Evolutionary conservation across 1,140 invertebrate species (phyloP).

Genomic region (Orius insidiosus): DNA sequence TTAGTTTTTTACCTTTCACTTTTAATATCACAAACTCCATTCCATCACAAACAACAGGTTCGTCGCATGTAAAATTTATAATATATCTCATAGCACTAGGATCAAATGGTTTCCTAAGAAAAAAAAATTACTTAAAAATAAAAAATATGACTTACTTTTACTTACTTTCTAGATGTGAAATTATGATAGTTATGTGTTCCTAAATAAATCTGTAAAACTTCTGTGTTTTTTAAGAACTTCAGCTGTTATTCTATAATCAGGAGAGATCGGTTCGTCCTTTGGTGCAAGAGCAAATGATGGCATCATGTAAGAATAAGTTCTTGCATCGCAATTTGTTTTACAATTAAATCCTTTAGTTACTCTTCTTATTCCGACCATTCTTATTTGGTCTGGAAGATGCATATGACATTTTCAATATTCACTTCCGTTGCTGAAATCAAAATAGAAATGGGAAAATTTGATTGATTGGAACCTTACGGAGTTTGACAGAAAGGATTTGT

Average conservation of each 20-base stretch:
- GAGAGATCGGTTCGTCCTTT: conserved; percentile 27
- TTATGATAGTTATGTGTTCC: conserved; percentile 96
- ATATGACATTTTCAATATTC: conserved; percentile 51
- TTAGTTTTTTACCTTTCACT: conserved; percentile 59
- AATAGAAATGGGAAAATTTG: too few relatives aligned
- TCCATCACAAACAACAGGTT: conserved; percentile 60
- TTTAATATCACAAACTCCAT: conserved; percentile 75
- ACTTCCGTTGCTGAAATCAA: conserved; percentile 38
- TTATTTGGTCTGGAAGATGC: conserved; percentile 68
- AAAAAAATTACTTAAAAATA: conserved; percentile 14
- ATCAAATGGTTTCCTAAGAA: conserved; percentile 53
- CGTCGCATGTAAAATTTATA: conserved; percentile 50
- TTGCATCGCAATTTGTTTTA: conserved; percentile 72
- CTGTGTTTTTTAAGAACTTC: conserved; percentile 44
- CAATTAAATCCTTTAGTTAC: conserved; percentile 88
- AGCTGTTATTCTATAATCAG: conserved; percentile 45
- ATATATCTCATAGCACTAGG: conserved; percentile 75
- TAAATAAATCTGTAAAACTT: conserved; percentile 52
- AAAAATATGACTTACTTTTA: too few relatives aligned
- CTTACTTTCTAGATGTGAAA: conserved; percentile 86
- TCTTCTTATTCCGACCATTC: conserved; percentile 61
- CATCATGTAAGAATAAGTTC: conserved; percentile 86
- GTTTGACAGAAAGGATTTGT: conserved; percentile 84
- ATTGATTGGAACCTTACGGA: too few relatives aligned
- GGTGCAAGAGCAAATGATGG: conserved; percentile 81